Evolutionary conservation across 92 coral and sea anemone genomes (phyloP), one percentile per base, ranked within the genome.

Genomic region (Epizoanthus scotinus): DNA sequence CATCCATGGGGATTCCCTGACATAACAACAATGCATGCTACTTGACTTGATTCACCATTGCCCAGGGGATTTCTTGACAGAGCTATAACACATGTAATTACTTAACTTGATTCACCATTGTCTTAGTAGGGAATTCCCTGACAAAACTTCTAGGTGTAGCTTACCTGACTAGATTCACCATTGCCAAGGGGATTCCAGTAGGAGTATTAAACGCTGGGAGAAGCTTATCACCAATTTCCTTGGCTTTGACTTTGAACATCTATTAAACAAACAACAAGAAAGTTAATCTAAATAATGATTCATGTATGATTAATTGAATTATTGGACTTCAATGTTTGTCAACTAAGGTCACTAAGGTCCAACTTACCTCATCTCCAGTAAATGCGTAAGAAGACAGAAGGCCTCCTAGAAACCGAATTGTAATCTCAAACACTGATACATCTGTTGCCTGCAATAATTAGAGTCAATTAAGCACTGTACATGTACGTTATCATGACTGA

Each of bases 171-270:
- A 95, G 79, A 83, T 95, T 95, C 36, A 95, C 91, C 91, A 95
- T 91, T 63, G 98, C 98, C 94, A 91, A 95, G 27, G 98, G 98
- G 26, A 95, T 93, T 21, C 98, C 98, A 49, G 98, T 95, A 5
- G 98, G 98, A 21, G 98, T 84, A 66, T 93, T 95, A 82, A 95
- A 95, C 42, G 98, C 98, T 82, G 98, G 98, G 3, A 95, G 73
- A 14, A 95, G 89, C 50, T 88, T 94, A 79, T 95, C 94, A 22
- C 98, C 98, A 60, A 95, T 81, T 61, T 95, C 98, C 71, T 91
- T 95, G 67, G 98, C 98, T 82, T 95, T 95, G 63, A 93, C 90
- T 75, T 95, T 95, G 60, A 95, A 95, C 71, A 95, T 92, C 98
- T 95, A 14, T n/a, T 21, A 73, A 70, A 34, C 49, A 7, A 22